Percentiles rank a stretch among this genome's conserved stretches.
Conservation (phyloP, 2,797 vertebrate genomes). For the Neomorphus geoffroyi region DNA sequence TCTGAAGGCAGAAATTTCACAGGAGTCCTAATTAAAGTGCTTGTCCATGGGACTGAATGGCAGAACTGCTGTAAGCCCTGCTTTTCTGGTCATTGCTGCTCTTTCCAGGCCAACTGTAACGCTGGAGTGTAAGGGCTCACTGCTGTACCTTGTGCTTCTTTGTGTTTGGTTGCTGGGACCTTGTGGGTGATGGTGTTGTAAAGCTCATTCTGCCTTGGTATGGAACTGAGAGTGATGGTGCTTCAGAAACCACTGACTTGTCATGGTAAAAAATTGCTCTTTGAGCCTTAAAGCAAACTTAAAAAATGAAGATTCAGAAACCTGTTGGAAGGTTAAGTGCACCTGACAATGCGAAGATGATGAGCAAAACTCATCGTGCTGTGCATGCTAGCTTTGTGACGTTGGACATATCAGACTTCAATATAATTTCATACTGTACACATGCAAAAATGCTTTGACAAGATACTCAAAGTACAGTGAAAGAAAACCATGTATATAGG, state of each 20-base stretch:
- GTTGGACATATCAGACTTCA: neutral
- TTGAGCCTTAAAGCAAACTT: neutral
- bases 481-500: conserved; percentile 11
- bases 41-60: neutral
- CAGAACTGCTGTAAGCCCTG: neutral
- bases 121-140: neutral
- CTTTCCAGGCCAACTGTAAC: neutral
- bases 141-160: neutral
- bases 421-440: neutral
- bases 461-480: neutral
- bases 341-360: neutral
- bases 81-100: neutral
- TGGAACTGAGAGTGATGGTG: neutral
- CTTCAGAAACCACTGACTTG: neutral
- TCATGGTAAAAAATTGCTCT: neutral
- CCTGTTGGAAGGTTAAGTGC: neutral
- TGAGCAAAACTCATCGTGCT: neutral
- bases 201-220: neutral
- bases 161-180: neutral
- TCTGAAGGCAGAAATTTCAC: neutral
- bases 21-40: neutral
- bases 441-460: conserved; percentile 8
- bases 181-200: neutral
- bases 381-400: neutral
- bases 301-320: neutral